phyloP scores from a whole-genome alignment of 2,797 vertebrate genomes.

The Oreonectes daqikongensis region DNA sequence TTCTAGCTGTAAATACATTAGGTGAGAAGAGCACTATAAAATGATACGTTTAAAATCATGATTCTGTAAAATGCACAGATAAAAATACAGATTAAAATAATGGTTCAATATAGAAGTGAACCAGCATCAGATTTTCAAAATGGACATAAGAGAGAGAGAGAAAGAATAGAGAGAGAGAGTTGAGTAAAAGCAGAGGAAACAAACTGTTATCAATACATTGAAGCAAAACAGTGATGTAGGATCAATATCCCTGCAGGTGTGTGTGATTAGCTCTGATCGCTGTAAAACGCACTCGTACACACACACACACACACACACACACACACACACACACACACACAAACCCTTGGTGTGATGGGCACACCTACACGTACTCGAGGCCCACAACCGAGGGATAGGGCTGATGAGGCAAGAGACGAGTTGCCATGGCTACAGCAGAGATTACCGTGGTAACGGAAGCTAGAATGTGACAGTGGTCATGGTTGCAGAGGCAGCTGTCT shows the following conservation, averaged over 20 bases:
- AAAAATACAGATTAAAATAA: neutral
- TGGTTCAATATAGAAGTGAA: neutral
- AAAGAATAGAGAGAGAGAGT: neutral
- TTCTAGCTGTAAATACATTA: constrained; percentile 1
- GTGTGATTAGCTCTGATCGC: constrained; percentile 16
- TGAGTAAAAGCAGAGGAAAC: neutral
- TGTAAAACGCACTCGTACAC: constrained; percentile 33
- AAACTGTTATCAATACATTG: constrained; percentile 21
- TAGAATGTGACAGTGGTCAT: constrained; percentile 47
- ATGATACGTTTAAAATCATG: neutral
- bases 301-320: constrained; percentile 26
- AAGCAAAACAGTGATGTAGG: constrained; percentile 25
- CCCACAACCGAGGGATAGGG: constrained; percentile 44
- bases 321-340: constrained; percentile 26
- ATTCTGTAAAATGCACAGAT: neutral
- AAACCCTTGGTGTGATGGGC: constrained; percentile 21
- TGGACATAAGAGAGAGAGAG: neutral
- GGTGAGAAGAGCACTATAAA: neutral
- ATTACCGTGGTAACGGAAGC: constrained; percentile 52
- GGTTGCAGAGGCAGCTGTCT: constrained; percentile 49
- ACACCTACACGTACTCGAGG: constrained; percentile 44
- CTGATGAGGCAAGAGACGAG: constrained; percentile 37
- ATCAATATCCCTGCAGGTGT: constrained; percentile 28
- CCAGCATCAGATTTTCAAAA: neutral
- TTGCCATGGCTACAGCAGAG: constrained; percentile 48